phyloP scores from a whole-genome alignment of 2,888 invertebrate genomes.

The Electrophaes corylata region DNA sequence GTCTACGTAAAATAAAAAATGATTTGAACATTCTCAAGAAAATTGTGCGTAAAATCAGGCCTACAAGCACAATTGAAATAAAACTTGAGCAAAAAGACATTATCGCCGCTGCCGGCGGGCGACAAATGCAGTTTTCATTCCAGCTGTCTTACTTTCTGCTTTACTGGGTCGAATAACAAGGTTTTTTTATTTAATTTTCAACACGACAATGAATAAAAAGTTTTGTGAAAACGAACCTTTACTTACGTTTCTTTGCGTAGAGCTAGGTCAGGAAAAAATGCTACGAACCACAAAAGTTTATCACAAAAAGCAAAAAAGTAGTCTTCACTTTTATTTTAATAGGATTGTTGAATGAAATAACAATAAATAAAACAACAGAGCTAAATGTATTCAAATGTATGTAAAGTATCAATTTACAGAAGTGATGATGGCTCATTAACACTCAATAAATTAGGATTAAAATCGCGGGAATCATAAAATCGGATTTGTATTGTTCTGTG shows the following conservation, averaged over 20 bases:
- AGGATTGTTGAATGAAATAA: slow-evolving; percentile 26
- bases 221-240: slow-evolving; percentile 64
- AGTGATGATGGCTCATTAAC: slow-evolving; percentile 44
- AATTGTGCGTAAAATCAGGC: slow-evolving; percentile 32
- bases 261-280: slow-evolving; percentile 22
- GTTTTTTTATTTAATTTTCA: slow-evolving; percentile 61
- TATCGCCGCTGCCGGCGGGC: slow-evolving; percentile 59
- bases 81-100: slow-evolving; percentile 61
- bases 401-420: slow-evolving; percentile 44
- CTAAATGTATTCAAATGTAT: slow-evolving; percentile 52
- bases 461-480: slow-evolving; percentile 33
- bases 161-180: slow-evolving; percentile 74
- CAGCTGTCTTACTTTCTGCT: slow-evolving; percentile 57
- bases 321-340: not conserved
- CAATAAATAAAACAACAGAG: slow-evolving; percentile 34
- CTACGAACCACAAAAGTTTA: not conserved
- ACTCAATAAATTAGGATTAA: slow-evolving; percentile 46
- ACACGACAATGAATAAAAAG: slow-evolving; percentile 61
- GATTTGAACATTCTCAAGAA: slow-evolving; percentile 6
- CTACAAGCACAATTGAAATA: slow-evolving; percentile 48
- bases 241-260: slow-evolving; percentile 50
- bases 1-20: slow-evolving; percentile 7
- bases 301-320: not conserved
- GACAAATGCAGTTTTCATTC: slow-evolving; percentile 51
- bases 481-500: slow-evolving; percentile 33